phyloP scores from a whole-genome alignment of 2,113 vertebrate genomes.

The Carlito syrichta region DNA sequence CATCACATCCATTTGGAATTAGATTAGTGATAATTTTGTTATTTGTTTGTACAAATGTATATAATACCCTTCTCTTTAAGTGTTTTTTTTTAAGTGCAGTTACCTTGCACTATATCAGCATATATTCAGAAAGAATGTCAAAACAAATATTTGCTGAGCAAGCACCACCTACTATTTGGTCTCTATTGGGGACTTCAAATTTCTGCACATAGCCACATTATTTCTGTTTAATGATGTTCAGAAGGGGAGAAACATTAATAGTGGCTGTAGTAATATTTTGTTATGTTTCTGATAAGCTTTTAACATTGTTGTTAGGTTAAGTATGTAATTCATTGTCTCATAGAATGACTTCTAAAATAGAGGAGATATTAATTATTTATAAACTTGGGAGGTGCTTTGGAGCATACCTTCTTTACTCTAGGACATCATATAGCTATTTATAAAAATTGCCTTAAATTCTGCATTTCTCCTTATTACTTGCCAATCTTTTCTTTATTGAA shows the following conservation, averaged over 20 bases:
- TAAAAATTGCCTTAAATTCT: not conserved
- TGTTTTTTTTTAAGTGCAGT: not conserved
- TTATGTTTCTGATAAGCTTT: not conserved
- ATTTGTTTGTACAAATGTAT: constrained; percentile 50
- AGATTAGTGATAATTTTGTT: constrained; percentile 67
- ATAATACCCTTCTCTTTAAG: constrained; percentile 33
- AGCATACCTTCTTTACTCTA: not conserved
- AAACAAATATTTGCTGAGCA: not conserved
- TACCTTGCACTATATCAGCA: not conserved
- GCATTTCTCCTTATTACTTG: not conserved
- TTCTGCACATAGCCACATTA: not conserved
- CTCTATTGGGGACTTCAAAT: not conserved
- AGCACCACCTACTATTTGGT: not conserved
- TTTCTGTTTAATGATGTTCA: not conserved
- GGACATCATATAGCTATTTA: not conserved
- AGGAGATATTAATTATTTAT: not conserved
- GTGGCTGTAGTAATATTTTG: not conserved
- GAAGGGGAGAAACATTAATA: not conserved
- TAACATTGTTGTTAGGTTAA: not conserved
- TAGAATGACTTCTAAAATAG: not conserved
- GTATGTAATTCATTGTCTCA: not conserved
- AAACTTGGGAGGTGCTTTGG: not conserved
- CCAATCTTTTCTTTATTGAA: not conserved
- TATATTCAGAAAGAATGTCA: not conserved
- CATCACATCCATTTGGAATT: constrained; percentile 43